phyloP scores from a whole-genome alignment of 2,113 vertebrate species.

The Bettongia penicillata region DNA sequence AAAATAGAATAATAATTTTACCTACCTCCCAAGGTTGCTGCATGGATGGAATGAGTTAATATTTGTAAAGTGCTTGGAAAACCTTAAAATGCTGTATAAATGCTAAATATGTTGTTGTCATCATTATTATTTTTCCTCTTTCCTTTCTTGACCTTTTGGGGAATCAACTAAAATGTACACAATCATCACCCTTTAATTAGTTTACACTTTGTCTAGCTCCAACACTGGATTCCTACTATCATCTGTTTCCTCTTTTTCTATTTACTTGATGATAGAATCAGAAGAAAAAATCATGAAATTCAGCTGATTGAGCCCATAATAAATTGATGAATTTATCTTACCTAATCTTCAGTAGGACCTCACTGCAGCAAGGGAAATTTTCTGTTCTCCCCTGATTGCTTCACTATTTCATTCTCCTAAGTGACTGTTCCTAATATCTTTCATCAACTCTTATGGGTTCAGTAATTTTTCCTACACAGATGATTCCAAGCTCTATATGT shows the following conservation, averaged over 20 bases:
- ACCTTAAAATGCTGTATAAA: neutral
- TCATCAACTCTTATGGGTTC: neutral
- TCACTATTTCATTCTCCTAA: neutral
- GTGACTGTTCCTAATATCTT: neutral
- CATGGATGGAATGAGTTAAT: neutral
- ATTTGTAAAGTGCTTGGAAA: neutral
- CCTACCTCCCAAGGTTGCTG: neutral
- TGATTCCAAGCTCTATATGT: neutral
- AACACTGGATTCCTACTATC: neutral
- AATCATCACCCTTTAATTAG: neutral
- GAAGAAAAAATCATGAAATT: neutral
- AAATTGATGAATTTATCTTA: neutral
- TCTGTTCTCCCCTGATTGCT: neutral
- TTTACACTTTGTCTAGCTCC: neutral
- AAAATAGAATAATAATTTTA: neutral
- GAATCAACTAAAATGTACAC: neutral
- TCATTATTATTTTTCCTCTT: neutral
- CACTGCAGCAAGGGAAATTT: neutral
- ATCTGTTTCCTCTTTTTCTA: neutral
- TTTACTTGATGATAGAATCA: neutral
- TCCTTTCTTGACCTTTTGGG: neutral
- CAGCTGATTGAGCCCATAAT: neutral
- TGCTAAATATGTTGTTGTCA: neutral
- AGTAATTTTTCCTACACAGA: neutral
- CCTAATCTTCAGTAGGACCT: neutral